These are phyloP conservation scores for Ailurus styani DNA, from an alignment of 2,113 vertebrate species.

Conservation along the genomic window DNA sequence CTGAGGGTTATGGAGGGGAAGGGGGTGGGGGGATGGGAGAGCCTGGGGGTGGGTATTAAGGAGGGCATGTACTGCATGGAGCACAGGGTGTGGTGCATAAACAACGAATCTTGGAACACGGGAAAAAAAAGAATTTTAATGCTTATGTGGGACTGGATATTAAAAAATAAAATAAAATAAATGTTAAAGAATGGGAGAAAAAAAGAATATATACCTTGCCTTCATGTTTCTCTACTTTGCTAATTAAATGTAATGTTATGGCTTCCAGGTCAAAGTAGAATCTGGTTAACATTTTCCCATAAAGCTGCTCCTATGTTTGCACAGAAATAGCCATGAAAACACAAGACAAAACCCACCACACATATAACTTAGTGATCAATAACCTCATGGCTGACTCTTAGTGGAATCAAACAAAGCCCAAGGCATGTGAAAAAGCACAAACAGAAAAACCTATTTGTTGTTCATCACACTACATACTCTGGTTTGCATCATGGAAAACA, in stretches of 20 bases:
- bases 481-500: neutral
- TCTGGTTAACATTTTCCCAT: neutral
- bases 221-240: constrained; percentile 9
- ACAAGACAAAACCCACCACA: neutral
- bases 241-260: neutral
- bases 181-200: too few relatives aligned
- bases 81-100: too few relatives aligned
- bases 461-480: neutral
- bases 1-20: too few relatives aligned
- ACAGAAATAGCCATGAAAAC: neutral
- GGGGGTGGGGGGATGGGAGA: too few relatives aligned
- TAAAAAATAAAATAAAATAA: too few relatives aligned
- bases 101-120: too few relatives aligned
- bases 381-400: neutral
- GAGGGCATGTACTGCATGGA: too few relatives aligned
- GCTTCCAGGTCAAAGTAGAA: neutral
- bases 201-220: neutral
- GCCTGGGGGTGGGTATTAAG: too few relatives aligned
- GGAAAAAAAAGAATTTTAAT: too few relatives aligned
- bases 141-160: too few relatives aligned
- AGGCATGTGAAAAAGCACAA: neutral
- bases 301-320: neutral
- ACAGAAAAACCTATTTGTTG: neutral
- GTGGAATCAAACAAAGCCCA: neutral
- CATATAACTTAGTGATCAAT: neutral